These are phyloP conservation scores for Aldrovandia affinis DNA, from an alignment of 2,797 vertebrate species.

Conservation along the genomic window DNA sequence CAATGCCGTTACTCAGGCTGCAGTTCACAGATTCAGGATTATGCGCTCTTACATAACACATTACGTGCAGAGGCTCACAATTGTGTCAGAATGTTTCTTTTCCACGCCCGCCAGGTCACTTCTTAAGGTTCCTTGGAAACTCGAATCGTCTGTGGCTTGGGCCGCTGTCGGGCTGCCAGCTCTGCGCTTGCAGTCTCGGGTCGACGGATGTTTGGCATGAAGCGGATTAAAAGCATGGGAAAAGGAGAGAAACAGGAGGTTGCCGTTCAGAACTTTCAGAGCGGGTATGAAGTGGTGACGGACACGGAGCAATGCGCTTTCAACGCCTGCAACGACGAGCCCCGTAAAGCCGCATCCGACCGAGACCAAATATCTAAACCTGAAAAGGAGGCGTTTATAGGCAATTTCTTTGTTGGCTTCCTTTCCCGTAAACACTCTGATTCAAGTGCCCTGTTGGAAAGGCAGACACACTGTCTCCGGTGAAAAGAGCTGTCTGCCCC, in stretches of 20 bases:
- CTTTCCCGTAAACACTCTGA: neutral
- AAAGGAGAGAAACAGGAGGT: neutral
- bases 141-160: neutral
- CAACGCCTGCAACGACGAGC: neutral
- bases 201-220: neutral
- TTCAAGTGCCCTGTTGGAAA: neutral
- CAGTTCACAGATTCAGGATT: neutral
- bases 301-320: neutral
- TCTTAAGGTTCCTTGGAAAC: neutral
- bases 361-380: neutral
- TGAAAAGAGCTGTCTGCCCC: neutral
- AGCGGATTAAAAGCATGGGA: constrained; percentile 5
- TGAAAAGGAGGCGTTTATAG: neutral
- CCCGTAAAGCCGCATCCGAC: neutral
- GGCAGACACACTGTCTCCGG: neutral
- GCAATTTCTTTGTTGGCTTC: too few relatives aligned
- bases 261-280: neutral
- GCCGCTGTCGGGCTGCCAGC: neutral
- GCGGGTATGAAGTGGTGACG: neutral
- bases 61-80: neutral
- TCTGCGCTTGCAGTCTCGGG: constrained; percentile 1
- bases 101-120: neutral
- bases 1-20: neutral
- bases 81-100: neutral
- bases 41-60: neutral